Base-by-base conservation (phyloP, 2,113 vertebrate species). In the Lepus timidus region DNA sequence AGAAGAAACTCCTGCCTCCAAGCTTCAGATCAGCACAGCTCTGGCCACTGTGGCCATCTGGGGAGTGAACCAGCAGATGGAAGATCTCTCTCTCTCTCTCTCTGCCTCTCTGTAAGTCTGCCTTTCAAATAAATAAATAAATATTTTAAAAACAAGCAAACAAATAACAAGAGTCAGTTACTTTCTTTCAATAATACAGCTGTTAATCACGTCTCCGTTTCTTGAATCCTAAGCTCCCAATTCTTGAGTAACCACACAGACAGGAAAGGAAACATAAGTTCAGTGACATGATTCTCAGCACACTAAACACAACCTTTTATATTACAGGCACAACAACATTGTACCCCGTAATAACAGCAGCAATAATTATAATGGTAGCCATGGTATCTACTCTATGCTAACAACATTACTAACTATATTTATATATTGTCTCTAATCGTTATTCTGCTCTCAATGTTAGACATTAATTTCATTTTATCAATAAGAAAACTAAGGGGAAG, bases 401-500 rank as follows among this genome's bases (percentile, higher is more conserved):
- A 22, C 64, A 65, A 73, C 4, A 85, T 29, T 25, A 31, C 33
- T 70, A 78, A 71, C 27, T 3, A 36, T 49, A 5, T 62, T 79
- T 73, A n/a, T 58, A 65, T 49, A 64, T 55, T 52, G 64, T 55
- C 78, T 88, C 31, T 79, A 65, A 92, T 89, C 51, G 65, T 65
- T 36, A 31, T 5, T 58, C 10, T 71, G 9, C n/a, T 71, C 31
- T n/a, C 12, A 17, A 23, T n/a, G 19, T 79, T 84, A 71, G 13
- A 1, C 73, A 33, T 73, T 78, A 49, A 16, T 52, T 4, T 3
- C 33, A 79, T 51, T 79, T 76, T 55, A 51, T 74, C 16, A 4
- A 29, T 85, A 73, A 89, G 79, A 85, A 92, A 89, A 79, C 55
- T 65, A 73, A 39, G n/a, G 19, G 75, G 23, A 87, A 58, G 58